phyloP scores from a whole-genome alignment of 2,113 vertebrate species.

The Bucco capensis region DNA sequence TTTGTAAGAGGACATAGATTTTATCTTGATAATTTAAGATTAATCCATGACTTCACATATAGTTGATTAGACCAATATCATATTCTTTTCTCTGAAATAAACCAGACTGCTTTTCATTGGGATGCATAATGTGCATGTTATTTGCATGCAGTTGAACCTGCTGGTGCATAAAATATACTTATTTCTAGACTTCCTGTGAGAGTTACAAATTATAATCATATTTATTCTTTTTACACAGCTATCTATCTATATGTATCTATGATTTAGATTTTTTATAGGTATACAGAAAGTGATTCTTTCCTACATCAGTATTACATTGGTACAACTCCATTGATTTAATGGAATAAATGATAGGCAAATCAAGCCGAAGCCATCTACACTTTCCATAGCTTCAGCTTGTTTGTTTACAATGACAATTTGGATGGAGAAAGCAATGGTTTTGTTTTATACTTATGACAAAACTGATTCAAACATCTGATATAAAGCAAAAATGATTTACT shows the following conservation, averaged over 20 bases:
- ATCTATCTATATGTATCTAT: background rate
- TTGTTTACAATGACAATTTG: constrained; percentile 38
- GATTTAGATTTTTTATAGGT: background rate
- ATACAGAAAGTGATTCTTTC: background rate
- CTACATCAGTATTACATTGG: constrained; percentile 39
- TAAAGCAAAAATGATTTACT: constrained; percentile 45
- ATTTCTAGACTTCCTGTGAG: background rate
- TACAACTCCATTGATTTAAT: constrained; percentile 57
- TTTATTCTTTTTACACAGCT: background rate
- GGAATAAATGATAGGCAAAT: constrained; percentile 29
- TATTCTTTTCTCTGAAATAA: constrained; percentile 6
- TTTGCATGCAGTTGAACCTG: background rate
- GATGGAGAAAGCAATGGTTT: constrained; percentile 53
- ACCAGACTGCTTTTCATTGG: background rate
- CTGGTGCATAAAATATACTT: background rate
- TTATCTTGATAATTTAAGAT: constrained; percentile 18
- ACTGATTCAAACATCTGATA: constrained; percentile 33
- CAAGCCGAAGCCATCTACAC: background rate
- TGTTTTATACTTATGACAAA: constrained; percentile 15
- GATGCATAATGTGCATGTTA: background rate
- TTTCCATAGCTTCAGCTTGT: constrained; percentile 31
- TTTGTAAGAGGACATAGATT: background rate
- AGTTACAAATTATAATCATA: background rate
- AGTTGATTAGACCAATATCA: background rate
- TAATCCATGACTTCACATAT: background rate